Percentiles rank a stretch among this genome's conserved stretches.
phyloP scores from a whole-genome alignment of 1,140 invertebrate genomes.

The Magallana gigas region DNA sequence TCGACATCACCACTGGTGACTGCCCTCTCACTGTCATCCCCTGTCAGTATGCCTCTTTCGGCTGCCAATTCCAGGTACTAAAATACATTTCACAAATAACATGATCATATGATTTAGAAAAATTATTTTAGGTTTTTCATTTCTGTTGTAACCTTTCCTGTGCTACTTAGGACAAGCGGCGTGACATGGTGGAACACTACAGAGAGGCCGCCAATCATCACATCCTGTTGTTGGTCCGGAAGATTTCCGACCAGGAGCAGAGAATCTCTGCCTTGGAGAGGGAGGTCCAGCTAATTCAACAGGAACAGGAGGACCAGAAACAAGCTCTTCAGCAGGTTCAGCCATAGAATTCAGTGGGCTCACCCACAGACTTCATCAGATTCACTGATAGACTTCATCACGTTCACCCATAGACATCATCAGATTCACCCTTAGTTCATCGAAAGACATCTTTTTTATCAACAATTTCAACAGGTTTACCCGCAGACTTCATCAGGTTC shows the following conservation, averaged over 20 bases:
- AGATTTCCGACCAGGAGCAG: conserved; percentile 37
- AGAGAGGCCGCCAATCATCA: conserved; percentile 18
- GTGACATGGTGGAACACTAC: conserved; percentile 37
- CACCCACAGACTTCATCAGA: no score
- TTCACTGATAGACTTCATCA: no score
- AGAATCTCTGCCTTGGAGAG: not conserved
- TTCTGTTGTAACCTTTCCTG: not conserved
- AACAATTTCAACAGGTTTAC: no score
- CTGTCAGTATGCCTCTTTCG: conserved; percentile 58
- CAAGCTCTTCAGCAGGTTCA: not conserved
- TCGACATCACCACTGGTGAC: conserved; percentile 55
- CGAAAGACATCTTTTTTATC: no score
- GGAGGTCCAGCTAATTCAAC: not conserved
- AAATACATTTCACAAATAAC: no score
- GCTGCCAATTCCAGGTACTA: conserved; percentile 58
- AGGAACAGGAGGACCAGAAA: not conserved
- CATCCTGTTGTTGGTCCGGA: conserved; percentile 36
- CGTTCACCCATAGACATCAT: no score
- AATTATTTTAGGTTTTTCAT: not conserved
- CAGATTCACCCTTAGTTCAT: no score
- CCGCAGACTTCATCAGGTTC: no score
- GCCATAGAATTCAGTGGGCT: no score
- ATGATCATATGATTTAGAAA: no score
- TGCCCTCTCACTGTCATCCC: conserved; percentile 59
- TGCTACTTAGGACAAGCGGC: conserved; percentile 16